phyloP scores from a whole-genome alignment of 1,140 invertebrate genomes.

The Metaphire vulgaris region DNA sequence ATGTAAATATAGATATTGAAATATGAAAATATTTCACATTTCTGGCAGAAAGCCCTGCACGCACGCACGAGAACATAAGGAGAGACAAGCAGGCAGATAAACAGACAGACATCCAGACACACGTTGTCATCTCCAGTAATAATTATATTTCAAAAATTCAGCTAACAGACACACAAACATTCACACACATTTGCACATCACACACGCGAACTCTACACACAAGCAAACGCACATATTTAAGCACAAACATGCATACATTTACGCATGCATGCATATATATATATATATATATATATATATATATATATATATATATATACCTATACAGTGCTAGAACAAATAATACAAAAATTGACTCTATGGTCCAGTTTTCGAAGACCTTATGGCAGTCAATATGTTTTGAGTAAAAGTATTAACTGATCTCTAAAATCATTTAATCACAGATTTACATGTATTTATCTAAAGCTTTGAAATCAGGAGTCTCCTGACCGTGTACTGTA shows the following conservation, averaged over 20 bases:
- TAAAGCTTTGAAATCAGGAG: too few species aligned
- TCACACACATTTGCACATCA: background rate
- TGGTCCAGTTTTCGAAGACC: too few species aligned
- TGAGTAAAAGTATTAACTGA: background rate
- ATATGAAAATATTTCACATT: background rate
- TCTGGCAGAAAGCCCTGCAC: background rate
- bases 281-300: conserved; percentile 4
- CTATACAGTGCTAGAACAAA: too few species aligned
- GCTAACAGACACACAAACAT: background rate
- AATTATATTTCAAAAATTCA: too few species aligned
- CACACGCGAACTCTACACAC: background rate
- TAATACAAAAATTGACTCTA: too few species aligned
- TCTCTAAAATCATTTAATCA: background rate
- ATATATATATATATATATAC: background rate
- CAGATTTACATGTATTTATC: too few species aligned
- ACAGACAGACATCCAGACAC: background rate
- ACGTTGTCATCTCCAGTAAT: background rate
- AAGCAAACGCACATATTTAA: background rate
- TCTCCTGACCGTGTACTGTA: too few species aligned
- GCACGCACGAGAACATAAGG: background rate
- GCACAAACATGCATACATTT: background rate
- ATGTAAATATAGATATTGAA: background rate
- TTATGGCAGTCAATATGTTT: too few species aligned
- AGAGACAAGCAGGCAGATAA: background rate
- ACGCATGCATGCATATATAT: background rate